phyloP scores from a whole-genome alignment of 2,888 invertebrate species.

The Tanypteryx hageni region DNA sequence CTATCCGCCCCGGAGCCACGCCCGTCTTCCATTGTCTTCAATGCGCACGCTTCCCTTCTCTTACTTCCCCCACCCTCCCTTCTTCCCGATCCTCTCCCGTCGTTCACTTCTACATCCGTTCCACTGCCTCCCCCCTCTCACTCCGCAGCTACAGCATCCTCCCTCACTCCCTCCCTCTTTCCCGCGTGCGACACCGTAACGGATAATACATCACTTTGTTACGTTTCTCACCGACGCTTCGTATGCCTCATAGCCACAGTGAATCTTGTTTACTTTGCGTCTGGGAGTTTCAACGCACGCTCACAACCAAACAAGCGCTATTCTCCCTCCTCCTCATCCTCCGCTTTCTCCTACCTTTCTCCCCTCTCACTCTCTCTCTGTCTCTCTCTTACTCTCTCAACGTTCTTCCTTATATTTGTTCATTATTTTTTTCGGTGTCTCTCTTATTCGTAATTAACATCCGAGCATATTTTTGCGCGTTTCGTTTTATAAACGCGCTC shows the following conservation, averaged over 20 bases:
- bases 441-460: neutral
- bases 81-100: neutral
- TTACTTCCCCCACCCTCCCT: no score
- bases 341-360: neutral
- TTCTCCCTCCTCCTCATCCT: neutral
- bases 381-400: neutral
- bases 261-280: slow-evolving; percentile 26
- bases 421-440: neutral
- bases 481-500: no score
- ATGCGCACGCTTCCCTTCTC: neutral
- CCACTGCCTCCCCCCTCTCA: neutral
- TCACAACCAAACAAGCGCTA: neutral
- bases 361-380: neutral
- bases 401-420: no score
- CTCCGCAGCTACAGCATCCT: no score
- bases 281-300: neutral
- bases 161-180: neutral
- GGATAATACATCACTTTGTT: slow-evolving; percentile 47
- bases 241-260: neutral
- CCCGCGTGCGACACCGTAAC: neutral
- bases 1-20: neutral
- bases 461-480: no score
- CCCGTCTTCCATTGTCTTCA: neutral
- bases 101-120: neutral
- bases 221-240: neutral